These are phyloP conservation scores for Dolichallabes microphthalmus DNA, from an alignment of 2,113 vertebrate genomes.

Conservation along the genomic window DNA sequence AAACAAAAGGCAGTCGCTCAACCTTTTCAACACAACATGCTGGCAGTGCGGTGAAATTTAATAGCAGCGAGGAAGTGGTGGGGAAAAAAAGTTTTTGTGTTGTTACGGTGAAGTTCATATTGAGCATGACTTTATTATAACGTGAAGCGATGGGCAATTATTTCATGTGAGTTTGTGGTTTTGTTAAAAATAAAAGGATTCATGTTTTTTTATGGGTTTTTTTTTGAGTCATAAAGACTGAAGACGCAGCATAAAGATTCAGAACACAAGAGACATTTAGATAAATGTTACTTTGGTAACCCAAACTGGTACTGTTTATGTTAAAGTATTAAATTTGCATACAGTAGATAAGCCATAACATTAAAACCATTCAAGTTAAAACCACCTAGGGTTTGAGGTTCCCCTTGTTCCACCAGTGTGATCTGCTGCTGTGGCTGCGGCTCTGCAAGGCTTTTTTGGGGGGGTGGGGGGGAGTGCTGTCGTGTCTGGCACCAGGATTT, in stretches of 20 bases:
- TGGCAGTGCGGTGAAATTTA: neutral
- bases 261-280: neutral
- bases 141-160: neutral
- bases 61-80: neutral
- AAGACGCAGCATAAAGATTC: neutral
- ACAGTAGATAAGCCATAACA: too few relatives aligned
- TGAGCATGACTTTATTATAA: neutral
- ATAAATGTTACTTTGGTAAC: neutral
- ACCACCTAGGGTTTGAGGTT: too few relatives aligned
- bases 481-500: too few relatives aligned
- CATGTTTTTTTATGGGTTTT: too few relatives aligned
- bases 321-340: neutral
- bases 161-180: neutral
- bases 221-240: too few relatives aligned
- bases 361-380: too few relatives aligned
- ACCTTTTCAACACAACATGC: constrained; percentile 29
- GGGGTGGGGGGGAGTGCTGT: too few relatives aligned
- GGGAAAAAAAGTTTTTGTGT: neutral
- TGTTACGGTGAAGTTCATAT: neutral
- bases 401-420: too few relatives aligned
- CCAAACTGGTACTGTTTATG: neutral
- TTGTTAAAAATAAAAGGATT: neutral
- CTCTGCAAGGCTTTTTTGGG: too few relatives aligned
- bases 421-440: too few relatives aligned
- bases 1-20: constrained; percentile 40